phyloP scores from a whole-genome alignment of 2,113 vertebrate species.

The Zapornia atra region DNA sequence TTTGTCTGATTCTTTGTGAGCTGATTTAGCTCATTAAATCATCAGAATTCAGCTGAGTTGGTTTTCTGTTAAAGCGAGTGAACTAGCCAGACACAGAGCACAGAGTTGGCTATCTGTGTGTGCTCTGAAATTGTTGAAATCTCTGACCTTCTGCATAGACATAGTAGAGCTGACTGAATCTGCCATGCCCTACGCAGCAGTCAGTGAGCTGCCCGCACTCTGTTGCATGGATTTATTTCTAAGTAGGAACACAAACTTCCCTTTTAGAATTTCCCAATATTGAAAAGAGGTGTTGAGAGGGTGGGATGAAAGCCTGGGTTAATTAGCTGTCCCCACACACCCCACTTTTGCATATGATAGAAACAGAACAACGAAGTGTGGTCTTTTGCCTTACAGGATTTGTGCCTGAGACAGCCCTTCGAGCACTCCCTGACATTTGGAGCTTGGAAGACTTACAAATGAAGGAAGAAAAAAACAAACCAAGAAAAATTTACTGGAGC shows the following conservation, averaged over 20 bases:
- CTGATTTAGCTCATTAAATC: neutral
- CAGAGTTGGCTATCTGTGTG: neutral
- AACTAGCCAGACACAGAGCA: neutral
- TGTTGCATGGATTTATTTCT: neutral
- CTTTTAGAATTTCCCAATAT: neutral
- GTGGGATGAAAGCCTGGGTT: neutral
- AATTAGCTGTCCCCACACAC: neutral
- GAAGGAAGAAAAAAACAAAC: neutral
- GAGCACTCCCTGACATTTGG: neutral
- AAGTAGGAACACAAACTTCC: neutral
- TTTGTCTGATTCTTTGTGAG: neutral
- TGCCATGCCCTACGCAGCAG: neutral
- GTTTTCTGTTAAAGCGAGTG: neutral
- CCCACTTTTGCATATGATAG: neutral
- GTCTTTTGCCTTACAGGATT: constrained; percentile 47
- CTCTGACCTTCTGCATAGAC: neutral
- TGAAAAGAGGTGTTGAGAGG: neutral
- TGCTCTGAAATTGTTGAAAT: neutral
- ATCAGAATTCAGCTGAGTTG: neutral
- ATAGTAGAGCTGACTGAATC: neutral
- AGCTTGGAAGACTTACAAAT: neutral
- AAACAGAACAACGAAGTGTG: neutral
- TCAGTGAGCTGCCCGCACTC: neutral
- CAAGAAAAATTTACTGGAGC: neutral
- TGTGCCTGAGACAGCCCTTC: neutral